phyloP scores from a whole-genome alignment of 2,113 vertebrate genomes.

The Xiphophorus maculatus region DNA sequence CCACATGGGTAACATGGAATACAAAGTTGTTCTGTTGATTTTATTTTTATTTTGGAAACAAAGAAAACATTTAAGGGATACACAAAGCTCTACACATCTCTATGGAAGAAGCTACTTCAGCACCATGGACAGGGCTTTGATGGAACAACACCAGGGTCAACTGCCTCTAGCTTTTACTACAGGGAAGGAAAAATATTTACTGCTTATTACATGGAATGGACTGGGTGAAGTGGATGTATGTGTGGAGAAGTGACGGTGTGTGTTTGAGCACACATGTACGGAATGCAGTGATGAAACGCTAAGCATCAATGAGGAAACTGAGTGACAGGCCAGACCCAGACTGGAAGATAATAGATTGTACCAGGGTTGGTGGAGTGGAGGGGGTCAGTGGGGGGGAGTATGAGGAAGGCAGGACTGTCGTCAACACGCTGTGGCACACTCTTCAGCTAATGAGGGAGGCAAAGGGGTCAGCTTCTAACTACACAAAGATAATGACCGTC shows the following conservation, averaged over 20 bases:
- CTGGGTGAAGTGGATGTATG: neutral
- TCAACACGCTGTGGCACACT: slow-evolving; percentile 73
- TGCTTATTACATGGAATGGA: slow-evolving; percentile 24
- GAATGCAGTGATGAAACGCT: slow-evolving; percentile 40
- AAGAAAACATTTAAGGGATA: neutral
- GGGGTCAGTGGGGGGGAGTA: slow-evolving; percentile 27
- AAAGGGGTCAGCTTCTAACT: slow-evolving; percentile 75
- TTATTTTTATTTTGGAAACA: neutral
- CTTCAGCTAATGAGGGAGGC: slow-evolving; percentile 80
- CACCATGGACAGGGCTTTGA: slow-evolving; percentile 63
- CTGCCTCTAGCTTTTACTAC: slow-evolving; percentile 13
- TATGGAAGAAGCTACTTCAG: slow-evolving; percentile 50
- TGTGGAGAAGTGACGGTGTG: neutral
- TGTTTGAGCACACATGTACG: neutral
- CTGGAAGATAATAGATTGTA: slow-evolving; percentile 22
- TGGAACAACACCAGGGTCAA: slow-evolving; percentile 1
- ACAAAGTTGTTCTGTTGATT: neutral
- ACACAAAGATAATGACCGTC: slow-evolving; percentile 78
- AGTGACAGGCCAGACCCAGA: slow-evolving; percentile 52
- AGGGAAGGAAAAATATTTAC: slow-evolving; percentile 12
- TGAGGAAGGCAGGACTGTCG: slow-evolving; percentile 63
- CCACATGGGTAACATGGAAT: neutral
- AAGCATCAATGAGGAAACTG: slow-evolving; percentile 22
- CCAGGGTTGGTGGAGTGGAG: neutral
- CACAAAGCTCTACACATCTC: neutral